phyloP scores from a whole-genome alignment of 2,888 invertebrate genomes.

The Xylophagus ater region DNA sequence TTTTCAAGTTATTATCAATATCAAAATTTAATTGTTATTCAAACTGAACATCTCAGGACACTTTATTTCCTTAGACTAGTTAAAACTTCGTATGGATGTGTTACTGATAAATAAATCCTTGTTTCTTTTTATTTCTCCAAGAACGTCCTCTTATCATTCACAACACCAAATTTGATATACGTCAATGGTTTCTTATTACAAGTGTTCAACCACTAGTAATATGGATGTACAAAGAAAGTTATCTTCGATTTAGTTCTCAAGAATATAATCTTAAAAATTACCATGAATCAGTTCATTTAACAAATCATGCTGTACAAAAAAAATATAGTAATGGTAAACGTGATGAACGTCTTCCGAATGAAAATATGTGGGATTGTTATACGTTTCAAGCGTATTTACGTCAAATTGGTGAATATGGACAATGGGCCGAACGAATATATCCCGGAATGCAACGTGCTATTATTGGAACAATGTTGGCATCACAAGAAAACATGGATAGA shows the following conservation, averaged over 20 bases:
- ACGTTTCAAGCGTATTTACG: slow-evolving; percentile 57
- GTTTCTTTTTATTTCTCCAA: slow-evolving; percentile 36
- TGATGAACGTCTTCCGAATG: slow-evolving; percentile 66
- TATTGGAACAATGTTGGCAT: slow-evolving; percentile 71
- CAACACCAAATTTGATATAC: slow-evolving; percentile 87
- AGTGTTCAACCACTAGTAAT: slow-evolving; percentile 81
- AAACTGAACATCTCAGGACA: too few relatives aligned
- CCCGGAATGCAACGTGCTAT: slow-evolving; percentile 75
- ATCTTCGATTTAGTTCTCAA: slow-evolving; percentile 84
- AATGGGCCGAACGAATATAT: slow-evolving; percentile 76
- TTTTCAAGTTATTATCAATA: neutral
- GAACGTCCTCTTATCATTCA: slow-evolving; percentile 81
- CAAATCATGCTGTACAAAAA: slow-evolving; percentile 87
- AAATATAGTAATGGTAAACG: slow-evolving; percentile 67
- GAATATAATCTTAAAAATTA: slow-evolving; percentile 76
- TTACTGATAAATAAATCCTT: too few relatives aligned
- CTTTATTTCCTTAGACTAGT: too few relatives aligned
- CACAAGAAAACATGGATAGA: slow-evolving; percentile 75
- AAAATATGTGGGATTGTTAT: slow-evolving; percentile 93
- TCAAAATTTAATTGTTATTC: neutral
- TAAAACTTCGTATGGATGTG: too few relatives aligned
- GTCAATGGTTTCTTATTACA: slow-evolving; percentile 91
- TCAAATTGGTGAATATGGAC: slow-evolving; percentile 60
- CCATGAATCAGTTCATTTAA: slow-evolving; percentile 85
- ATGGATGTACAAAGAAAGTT: slow-evolving; percentile 90